Base-by-base conservation (phyloP, 2,888 invertebrate species). In the Rotaria magnacalcarata region DNA sequence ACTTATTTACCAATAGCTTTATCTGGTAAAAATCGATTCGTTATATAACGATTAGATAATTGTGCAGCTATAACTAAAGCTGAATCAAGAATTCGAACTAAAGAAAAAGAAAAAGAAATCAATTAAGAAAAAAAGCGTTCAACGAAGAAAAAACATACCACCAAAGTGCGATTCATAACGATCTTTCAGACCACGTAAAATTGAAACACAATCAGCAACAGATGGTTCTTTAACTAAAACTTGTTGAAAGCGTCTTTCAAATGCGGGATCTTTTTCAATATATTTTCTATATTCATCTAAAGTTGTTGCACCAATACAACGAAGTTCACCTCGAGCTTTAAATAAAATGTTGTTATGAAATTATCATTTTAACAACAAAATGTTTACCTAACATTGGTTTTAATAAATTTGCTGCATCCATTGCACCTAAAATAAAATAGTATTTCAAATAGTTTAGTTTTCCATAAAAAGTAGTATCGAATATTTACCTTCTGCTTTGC, bases 221-320 rank as follows among this genome's bases (percentile, higher is more conserved):
- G 84, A 21, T 27, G 87, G 85, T 47, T 87, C 67, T n/a, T 84
- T 80, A 27, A 89, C 87, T 24, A 85, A 21, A 16, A 89, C 86
- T 52, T 84, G 74, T 80, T 89, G 89, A 74, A 89, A 88, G 5
- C 89, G 86, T 7, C 89, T 86, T 54, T 75, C 88, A 24, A 89
- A 84, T 4, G 89, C 89, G 1, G 80, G 41, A 84, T 89, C 89
- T 86, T 89, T 89, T 86, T 89, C 89, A 67, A 89, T 84, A 87
- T 87, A 86, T 54, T 88, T 75, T 14, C 87, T 84, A 84, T 88
- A 89, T 85, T 89, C 89, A 50, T 88, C 85, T 4, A 87, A 85
- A 1, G 89, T 89, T 27, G 89, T 89, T 6, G 89, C 88, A 27
- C 89, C 89, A 41, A 89, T 87, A 27, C 84, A 60, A 14, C 85